Evolutionary conservation across 2,113 vertebrate genomes (phyloP), one percentile per base, ranked within the genome.

Genomic region (Uria aalge): DNA sequence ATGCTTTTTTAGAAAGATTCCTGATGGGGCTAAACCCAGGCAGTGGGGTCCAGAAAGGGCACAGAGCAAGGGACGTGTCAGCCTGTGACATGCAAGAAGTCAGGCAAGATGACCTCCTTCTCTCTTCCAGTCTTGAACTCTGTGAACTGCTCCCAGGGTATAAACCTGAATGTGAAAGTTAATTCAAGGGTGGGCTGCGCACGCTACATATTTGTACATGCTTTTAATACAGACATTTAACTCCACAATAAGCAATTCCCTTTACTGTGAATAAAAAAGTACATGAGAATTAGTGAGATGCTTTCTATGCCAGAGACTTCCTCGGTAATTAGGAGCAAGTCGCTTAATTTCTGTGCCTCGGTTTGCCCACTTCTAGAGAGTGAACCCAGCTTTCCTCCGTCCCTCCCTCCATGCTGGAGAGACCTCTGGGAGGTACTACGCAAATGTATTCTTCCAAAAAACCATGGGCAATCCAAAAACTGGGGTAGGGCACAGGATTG

Each of bases 201-300:
- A 29, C 2, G 2, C 13, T 68, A 12, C 0, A 0, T 55, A 30
- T 74, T 73, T 89, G 15, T 50, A 34, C 15, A 3, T 53, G 7
- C 2, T 69, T 79, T 66, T 41, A 57, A 36, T 55, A 62, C 8
- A 88, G 71, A 45, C 9, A 29, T 64, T 92, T 66, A 59, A 32
- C n/a, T 63, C 9, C 11, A 19, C 11, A 11, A 34, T 72, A 67
- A 84, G 80, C 22, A 23, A 40, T 55, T 68, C 55, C 15, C 6
- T 75, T 82, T 69, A n/a, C 10, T 3, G 2, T n/a, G 5, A 45
- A 6, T 88, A 66, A 47, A 10, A 64, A 93, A 85, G 6, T 45
- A n/a, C 12, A n/a, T 21, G 24, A 90, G 24, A 75, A 56, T 34
- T 60, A 48, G 13, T 13, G 10, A 76, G 38, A 48, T 73, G 32